These are phyloP conservation scores for Drosophila subpulchrella DNA, from an alignment of 1,140 invertebrate species.

Conservation along the genomic window DNA sequence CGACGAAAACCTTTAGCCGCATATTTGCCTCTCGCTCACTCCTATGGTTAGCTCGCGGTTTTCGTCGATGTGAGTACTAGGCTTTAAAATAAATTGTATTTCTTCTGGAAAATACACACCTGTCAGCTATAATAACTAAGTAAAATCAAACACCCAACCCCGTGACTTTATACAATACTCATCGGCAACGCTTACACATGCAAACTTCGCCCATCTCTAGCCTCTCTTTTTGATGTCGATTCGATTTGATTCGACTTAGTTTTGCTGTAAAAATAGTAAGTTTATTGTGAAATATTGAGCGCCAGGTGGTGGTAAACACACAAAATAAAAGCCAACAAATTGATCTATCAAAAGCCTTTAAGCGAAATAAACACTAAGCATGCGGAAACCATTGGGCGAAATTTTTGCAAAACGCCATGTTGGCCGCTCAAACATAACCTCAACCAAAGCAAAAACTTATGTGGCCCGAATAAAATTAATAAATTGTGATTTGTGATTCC, in stretches of 20 bases:
- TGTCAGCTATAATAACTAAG: background rate
- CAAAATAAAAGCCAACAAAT: background rate
- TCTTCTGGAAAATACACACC: background rate
- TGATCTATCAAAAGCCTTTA: background rate
- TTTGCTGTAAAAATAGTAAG: slow-evolving; percentile 60
- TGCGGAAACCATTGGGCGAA: slow-evolving; percentile 14
- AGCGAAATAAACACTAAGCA: background rate
- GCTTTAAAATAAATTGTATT: background rate
- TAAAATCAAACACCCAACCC: background rate
- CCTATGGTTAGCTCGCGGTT: too few relatives aligned
- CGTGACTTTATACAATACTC: background rate
- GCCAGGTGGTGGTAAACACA: slow-evolving; percentile 1
- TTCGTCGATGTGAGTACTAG: too few relatives aligned
- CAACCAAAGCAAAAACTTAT: slow-evolving; percentile 50
- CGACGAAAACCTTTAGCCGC: too few relatives aligned
- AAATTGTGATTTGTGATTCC: slow-evolving; percentile 44
- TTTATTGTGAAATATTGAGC: slow-evolving; percentile 30
- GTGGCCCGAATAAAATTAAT: slow-evolving; percentile 27
- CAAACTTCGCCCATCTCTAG: slow-evolving; percentile 8
- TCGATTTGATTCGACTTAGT: slow-evolving; percentile 49
- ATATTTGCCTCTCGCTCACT: too few relatives aligned
- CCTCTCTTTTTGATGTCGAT: slow-evolving; percentile 49
- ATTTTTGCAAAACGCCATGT: slow-evolving; percentile 76
- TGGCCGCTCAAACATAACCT: slow-evolving; percentile 78
- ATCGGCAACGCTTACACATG: slow-evolving; percentile 6